phyloP scores from a whole-genome alignment of 2,888 invertebrate genomes.

The Ceriagrion tenellum region DNA sequence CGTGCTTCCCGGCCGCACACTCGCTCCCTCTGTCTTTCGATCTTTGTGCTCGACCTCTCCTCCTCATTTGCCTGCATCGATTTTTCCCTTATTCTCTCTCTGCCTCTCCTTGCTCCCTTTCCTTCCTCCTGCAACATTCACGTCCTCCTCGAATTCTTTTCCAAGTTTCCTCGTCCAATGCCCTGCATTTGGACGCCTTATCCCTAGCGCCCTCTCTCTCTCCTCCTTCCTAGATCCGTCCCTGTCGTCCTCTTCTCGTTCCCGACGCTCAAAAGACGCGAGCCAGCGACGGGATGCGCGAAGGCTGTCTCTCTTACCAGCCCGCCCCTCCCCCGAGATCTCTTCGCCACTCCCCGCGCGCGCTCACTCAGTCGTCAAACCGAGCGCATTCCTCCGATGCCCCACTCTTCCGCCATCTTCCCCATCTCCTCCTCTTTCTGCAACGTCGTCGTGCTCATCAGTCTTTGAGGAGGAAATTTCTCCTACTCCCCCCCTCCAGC shows the following conservation, averaged over 20 bases:
- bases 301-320: neutral
- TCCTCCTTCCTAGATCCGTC: neutral
- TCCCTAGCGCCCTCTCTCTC: neutral
- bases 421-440: too few species aligned
- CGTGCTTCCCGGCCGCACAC: neutral
- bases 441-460: too few species aligned
- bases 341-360: neutral
- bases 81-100: neutral
- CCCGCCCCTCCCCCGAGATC: neutral
- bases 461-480: too few species aligned
- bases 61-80: neutral
- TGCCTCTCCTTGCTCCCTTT: neutral
- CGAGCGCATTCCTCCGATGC: neutral
- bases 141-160: neutral
- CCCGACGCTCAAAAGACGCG: neutral
- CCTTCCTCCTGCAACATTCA: neutral
- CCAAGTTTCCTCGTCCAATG: neutral
- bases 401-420: too few species aligned
- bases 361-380: constrained; percentile 3
- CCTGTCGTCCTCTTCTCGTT: neutral
- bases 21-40: neutral
- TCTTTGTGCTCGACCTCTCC: neutral
- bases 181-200: neutral
- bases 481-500: too few species aligned
- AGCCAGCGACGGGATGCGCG: neutral